Conservation (phyloP, 2,888 invertebrate species). For the Crematogaster levior region DNA sequence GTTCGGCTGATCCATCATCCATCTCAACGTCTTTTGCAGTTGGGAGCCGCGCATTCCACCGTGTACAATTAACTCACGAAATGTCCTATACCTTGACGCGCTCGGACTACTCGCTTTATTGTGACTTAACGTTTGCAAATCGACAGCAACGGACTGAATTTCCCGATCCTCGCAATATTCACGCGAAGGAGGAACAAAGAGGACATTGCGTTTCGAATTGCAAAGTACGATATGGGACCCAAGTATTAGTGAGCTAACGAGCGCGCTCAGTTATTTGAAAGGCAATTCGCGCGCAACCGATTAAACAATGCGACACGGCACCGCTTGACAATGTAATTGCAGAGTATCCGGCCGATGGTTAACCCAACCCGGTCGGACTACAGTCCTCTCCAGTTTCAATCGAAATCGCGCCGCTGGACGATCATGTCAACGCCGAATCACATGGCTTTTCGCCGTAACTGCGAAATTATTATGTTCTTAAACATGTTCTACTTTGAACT, state of each 20-base stretch:
- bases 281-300: constrained; percentile 74
- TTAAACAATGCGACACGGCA: constrained; percentile 71
- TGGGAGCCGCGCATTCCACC: background rate
- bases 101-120: constrained; percentile 13
- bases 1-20: background rate
- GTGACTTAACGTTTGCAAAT: constrained; percentile 29
- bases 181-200: constrained; percentile 29
- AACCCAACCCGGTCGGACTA: constrained; percentile 46
- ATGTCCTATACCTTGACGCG: constrained; percentile 5
- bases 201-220: constrained; percentile 62
- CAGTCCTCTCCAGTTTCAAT: constrained; percentile 40
- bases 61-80: constrained; percentile 21
- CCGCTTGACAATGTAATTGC: constrained; percentile 62
- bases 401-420: constrained; percentile 12
- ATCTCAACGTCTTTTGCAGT: background rate
- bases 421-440: background rate
- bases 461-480: background rate
- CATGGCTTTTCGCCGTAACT: background rate
- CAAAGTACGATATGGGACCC: constrained; percentile 51
- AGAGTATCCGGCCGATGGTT: constrained; percentile 54
- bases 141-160: constrained; percentile 2
- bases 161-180: background rate
- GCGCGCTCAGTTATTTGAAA: constrained; percentile 74
- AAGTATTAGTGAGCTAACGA: constrained; percentile 73
- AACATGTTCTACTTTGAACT: no score